A percentile compares a stretch with the other conserved stretches of the same genome.
phyloP scores from a whole-genome alignment of 2,888 invertebrate genomes.

The Eupithecia subfuscata region DNA sequence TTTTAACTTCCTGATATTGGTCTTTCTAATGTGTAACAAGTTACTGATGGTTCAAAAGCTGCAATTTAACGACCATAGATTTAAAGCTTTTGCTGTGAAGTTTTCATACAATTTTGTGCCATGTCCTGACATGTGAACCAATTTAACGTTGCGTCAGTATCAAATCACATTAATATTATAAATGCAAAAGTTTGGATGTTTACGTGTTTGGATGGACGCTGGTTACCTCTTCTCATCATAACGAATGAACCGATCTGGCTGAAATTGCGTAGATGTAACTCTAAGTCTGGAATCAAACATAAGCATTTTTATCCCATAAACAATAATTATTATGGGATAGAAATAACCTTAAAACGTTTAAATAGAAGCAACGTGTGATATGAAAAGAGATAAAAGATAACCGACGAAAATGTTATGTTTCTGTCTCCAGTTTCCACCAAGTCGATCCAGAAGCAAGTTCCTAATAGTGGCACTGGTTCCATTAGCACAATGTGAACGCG shows the following conservation, averaged over 20 bases:
- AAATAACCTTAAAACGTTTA: too few species aligned
- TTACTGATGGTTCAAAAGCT: background rate
- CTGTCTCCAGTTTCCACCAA: background rate
- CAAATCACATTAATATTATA: too few species aligned
- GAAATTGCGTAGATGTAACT: too few species aligned
- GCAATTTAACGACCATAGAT: background rate
- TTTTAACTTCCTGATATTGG: background rate
- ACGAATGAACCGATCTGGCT: too few species aligned
- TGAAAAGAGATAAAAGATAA: too few species aligned
- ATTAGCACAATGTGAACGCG: slow-evolving; percentile 40
- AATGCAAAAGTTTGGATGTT: too few species aligned
- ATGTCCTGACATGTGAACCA: background rate
- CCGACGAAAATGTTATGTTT: background rate
- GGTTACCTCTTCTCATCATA: too few species aligned
- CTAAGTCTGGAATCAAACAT: too few species aligned
- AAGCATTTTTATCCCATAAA: too few species aligned
- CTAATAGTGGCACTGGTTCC: slow-evolving; percentile 32
- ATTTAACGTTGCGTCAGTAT: background rate
- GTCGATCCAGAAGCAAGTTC: background rate
- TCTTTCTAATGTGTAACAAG: background rate
- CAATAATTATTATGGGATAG: too few species aligned
- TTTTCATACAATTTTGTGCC: background rate
- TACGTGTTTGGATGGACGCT: too few species aligned
- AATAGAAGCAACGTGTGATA: too few species aligned
- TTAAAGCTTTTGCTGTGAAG: background rate